Evolutionary conservation across 2,797 vertebrate genomes (phyloP), one percentile per base, ranked within the genome.

Genomic region (Alauda arvensis): DNA sequence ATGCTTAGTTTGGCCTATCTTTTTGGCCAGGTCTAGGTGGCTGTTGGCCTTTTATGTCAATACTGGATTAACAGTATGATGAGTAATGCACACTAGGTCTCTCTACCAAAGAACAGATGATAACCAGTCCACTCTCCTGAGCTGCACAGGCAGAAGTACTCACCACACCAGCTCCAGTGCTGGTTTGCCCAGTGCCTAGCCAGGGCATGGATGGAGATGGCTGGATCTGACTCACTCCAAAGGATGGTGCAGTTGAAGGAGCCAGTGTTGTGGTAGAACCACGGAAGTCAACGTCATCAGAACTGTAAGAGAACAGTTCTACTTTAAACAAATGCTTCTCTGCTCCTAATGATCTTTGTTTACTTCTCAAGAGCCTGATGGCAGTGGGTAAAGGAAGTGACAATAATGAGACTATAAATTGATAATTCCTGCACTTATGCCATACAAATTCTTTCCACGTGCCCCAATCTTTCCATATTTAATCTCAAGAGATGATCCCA

Each of bases 131-230:
- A 1, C 40, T 57, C 21, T 45, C 40, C 34, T 26, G 55, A 80
- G 71, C n/a, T 71, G 72, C 48, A 42, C 1, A n/a, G 46, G 21
- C 12, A 49, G 43, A 71, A 21, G n/a, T 31, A 94, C 98, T 15
- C 98, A 99, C 99, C 98, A 99, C 98, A 9, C 98, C 98, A 72
- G 99, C 99, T 56, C 99, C 99, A 71, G 98, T 99, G 97, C 98
- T 99, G 33, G 99, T 99, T 88, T 99, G 99, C 26, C 99, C 99
- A 3, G 97, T 99, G 94, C 99, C 99, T 9, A 99, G 95, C 99
- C 99, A 99, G 0, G 99, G 99, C 98, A 99, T 98, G 37, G 99
- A 99, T 6, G 98, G 97, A 29, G 98, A 98, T 6, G 98, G 98
- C 2, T 97, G 96, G 84, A 98, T 98, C 85, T 98, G 98, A 8